Base-by-base conservation (phyloP, 2,888 invertebrate species). In the Andrena minutula region DNA sequence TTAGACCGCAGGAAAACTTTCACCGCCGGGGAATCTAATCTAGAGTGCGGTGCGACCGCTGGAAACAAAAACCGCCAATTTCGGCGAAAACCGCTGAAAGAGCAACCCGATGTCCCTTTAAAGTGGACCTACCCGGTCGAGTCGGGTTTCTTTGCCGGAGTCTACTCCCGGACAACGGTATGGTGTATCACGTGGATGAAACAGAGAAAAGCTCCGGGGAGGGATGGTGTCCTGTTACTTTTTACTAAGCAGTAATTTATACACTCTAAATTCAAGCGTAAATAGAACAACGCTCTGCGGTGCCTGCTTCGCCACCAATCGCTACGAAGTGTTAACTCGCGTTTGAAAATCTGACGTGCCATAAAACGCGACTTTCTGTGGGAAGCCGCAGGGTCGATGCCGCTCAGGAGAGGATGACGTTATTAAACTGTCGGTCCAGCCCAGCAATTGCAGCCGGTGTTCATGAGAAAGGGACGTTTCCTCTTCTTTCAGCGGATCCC, bases 41-140 rank as follows among this genome's bases (percentile, higher is more conserved):
- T 79, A 69, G 74, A 72, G 79, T 61, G 73, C 35, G 72, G 72
- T 20, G 20, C 35, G 71, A 30, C 74, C 63, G 71, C 61, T 71
- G 53, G 83, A 83, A 88, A 86, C 83, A 88, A 88, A 88, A 88
- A 83, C 88, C 79, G 79, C 85, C 86, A 88, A 86, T 88, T 88
- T 88, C 28, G 83, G 64, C 53, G 82, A 79, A 86, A 86, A 83
- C 85, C 86, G 76, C 78, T 75, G 84, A 84, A 83, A 88, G 75
- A 78, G 82, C 69, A 74, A 47, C 68, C 53, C 68, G 60, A 35
- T 69, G 82, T 82, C 63, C 53, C 58, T 63, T 84, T 84, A 83
- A 87, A 87, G 86, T 28, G 69, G 79, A 86, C 75, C 63, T 82
- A 79, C 79, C 75, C 49, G 64, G 30, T 10, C 53, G 53, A 58